Percentiles rank a stretch among this genome's conserved stretches.
Evolutionary conservation across 2,888 invertebrate species (phyloP).

Genomic region (Anaspis maculata): DNA sequence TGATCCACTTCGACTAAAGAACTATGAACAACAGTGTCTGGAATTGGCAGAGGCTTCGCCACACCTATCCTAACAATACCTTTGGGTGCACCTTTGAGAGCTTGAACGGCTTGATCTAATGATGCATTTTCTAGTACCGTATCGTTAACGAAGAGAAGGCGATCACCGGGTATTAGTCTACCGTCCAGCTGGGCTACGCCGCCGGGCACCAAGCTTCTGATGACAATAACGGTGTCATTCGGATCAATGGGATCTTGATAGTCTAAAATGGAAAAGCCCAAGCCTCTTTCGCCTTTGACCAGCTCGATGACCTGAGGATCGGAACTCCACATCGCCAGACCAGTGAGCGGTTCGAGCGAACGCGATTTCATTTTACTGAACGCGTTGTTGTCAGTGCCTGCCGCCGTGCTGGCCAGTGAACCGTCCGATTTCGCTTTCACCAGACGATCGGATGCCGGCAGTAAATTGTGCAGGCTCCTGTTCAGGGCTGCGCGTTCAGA

Average conservation of each 20-base stretch:
- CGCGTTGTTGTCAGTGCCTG: conserved; percentile 44
- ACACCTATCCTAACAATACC: conserved; percentile 94
- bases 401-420: conserved; percentile 61
- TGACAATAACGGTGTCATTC: conserved; percentile 94
- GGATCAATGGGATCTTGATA: conserved; percentile 94
- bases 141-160: conserved; percentile 90
- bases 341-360: conserved; percentile 94
- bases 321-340: conserved; percentile 96
- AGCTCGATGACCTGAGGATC: conserved; percentile 95
- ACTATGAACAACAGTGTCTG: conserved; percentile 54
- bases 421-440: conserved; percentile 91
- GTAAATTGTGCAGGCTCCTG: conserved; percentile 54
- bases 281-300: conserved; percentile 91
- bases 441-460: conserved; percentile 60
- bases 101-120: conserved; percentile 93
- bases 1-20: conserved; percentile 36
- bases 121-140: conserved; percentile 90
- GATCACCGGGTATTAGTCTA: conserved; percentile 94
- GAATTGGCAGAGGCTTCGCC: conserved; percentile 82
- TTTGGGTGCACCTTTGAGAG: conserved; percentile 90
- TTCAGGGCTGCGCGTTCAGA: conserved; percentile 39
- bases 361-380: conserved; percentile 68
- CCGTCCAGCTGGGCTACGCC: conserved; percentile 97
- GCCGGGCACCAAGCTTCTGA: conserved; percentile 94
- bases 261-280: conserved; percentile 97